Conservation (phyloP, 2,888 invertebrate species). For the Caenorhabditis wallacei region DNA sequence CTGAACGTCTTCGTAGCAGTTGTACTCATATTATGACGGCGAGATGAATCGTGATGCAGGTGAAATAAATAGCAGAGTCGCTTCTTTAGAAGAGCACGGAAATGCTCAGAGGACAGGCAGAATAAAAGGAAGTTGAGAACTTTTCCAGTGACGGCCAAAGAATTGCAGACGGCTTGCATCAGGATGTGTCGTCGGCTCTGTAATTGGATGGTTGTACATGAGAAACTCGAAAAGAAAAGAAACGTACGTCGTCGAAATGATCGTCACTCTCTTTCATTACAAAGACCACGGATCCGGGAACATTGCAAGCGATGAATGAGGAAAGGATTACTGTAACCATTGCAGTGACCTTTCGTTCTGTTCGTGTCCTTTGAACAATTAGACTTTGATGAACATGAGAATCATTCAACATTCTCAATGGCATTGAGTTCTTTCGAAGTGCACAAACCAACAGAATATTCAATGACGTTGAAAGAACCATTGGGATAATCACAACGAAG, state of each 20-base stretch:
- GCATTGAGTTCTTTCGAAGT: conserved; percentile 69
- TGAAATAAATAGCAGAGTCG: conserved; percentile 57
- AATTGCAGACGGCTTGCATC: conserved; percentile 68
- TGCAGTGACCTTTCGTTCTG: conserved; percentile 69
- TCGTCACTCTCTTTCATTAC: conserved; percentile 60
- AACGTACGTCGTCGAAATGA: conserved; percentile 51
- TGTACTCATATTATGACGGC: conserved; percentile 58
- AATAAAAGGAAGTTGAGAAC: conserved; percentile 77
- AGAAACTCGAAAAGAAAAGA: neutral
- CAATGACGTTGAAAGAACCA: conserved; percentile 65
- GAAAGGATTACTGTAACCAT: conserved; percentile 75
- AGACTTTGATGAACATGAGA: conserved; percentile 58
- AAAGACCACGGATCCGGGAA: conserved; percentile 71
- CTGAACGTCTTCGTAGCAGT: conserved; percentile 66
- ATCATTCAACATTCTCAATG: conserved; percentile 62
- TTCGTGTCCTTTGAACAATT: conserved; percentile 54
- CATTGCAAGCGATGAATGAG: conserved; percentile 74
- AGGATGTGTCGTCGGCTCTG: conserved; percentile 61
- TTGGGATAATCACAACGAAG: conserved; percentile 69
- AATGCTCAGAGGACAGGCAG: conserved; percentile 75
- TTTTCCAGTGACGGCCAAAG: conserved; percentile 73
- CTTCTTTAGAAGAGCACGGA: conserved; percentile 71
- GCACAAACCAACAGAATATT: conserved; percentile 71
- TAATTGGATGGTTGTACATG: conserved; percentile 13
- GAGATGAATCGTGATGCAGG: conserved; percentile 24